Base-by-base conservation (phyloP, 2,888 invertebrate species). In the Phlogophora meticulosa region DNA sequence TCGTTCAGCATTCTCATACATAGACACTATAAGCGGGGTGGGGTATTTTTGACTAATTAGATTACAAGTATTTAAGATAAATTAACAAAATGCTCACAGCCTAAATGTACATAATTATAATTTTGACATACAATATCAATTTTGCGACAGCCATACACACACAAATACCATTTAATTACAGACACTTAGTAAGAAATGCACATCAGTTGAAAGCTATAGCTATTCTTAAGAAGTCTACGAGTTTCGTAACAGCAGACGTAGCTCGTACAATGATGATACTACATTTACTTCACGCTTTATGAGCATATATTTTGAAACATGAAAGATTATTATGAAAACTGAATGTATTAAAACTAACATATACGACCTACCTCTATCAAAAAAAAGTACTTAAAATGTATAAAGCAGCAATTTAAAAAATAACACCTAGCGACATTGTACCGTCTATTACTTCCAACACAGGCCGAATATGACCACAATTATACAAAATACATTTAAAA, bases 1-100 rank as follows among this genome's bases (percentile, higher is more conserved):
- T 65, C 69, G 43, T 62, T 67, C 82, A 78, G 77, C 84, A 83
- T 83, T 64, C 82, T 73, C 74, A 83, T 78, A 87, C 83, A 84
- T 84, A 87, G 84, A 83, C 83, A 82, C 70, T 80, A 82, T 66
- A 85, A 85, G 85, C 81, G 57, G 82, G 81, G 78, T 78, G 74
- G 76, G 72, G 67, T 77, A 67, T 74, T 68, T 77, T 82, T 73
- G 74, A 82, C 82, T 85, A 85, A 81, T 78, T 79, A 81, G 70
- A 78, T 81, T 80, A 86, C 82, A 85, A 74, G n/a, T 74, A 86
- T 89, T 91, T 87, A 90, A 87, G 90, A 81, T 77, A 79, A 77
- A 82, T 72, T 82, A 92, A 91, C 81, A 87, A 91, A 91, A 89
- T 87, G 87, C 86, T 94, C 94, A 94, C 93, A 94, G 94, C 93